Evolutionary conservation across 2,888 invertebrate species (phyloP).

Genomic region (Cerceris ruficornis): DNA sequence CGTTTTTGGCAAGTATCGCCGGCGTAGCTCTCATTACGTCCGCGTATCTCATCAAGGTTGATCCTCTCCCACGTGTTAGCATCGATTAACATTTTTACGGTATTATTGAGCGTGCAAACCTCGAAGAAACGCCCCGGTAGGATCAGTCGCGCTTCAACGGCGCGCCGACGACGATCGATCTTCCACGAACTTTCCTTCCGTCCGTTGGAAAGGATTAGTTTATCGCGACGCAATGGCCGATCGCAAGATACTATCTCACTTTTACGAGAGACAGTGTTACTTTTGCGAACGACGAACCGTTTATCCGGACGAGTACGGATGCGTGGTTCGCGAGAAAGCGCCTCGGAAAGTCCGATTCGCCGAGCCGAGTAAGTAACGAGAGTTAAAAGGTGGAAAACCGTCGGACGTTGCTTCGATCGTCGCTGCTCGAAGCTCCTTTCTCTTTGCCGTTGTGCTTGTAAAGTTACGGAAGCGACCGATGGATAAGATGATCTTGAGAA

Average conservation of each 20-base stretch:
- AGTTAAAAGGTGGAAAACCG: neutral
- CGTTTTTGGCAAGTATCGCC: conserved; percentile 42
- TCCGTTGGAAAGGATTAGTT: neutral
- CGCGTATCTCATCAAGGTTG: conserved; percentile 42
- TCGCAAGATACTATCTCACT: conserved; percentile 20
- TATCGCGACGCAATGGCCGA: conserved; percentile 15
- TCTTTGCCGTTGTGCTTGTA: no score
- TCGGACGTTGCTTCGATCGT: neutral
- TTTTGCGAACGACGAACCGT: conserved; percentile 41
- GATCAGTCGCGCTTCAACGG: conserved; percentile 42
- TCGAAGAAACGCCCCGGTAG: conserved; percentile 17
- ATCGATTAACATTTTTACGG: conserved; percentile 49
- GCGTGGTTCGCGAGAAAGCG: neutral
- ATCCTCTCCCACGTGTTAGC: conserved; percentile 43
- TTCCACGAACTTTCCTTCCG: neutral
- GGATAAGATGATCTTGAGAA: no score
- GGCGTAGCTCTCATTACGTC: conserved; percentile 17
- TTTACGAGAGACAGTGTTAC: conserved; percentile 49
- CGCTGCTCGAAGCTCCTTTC: neutral
- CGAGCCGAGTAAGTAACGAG: conserved; percentile 46
- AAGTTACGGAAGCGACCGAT: no score
- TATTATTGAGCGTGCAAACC: conserved; percentile 39
- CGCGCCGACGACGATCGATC: neutral
- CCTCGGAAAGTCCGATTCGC: conserved; percentile 36
- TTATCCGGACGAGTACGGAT: neutral